Percentiles rank a stretch among this genome's conserved stretches.
Conservation (phyloP, 2,888 invertebrate species). For the Amphimallon solstitiale region DNA sequence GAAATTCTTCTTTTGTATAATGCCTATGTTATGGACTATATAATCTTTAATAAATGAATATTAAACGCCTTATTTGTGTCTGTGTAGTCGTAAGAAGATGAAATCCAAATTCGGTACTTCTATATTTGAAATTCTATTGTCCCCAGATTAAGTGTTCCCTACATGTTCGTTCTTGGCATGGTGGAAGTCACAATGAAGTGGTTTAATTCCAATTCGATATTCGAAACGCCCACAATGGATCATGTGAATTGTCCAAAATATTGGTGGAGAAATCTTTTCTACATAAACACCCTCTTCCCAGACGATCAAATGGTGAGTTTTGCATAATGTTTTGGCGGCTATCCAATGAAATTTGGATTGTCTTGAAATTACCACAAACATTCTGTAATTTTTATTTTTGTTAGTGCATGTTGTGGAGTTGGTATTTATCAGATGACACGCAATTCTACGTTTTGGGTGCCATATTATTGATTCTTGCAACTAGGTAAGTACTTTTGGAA, state of each 20-base stretch:
- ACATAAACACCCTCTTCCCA: slow-evolving; percentile 87
- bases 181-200: slow-evolving; percentile 89
- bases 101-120: too few species aligned
- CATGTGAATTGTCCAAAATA: slow-evolving; percentile 84
- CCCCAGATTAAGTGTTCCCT: slow-evolving; percentile 80
- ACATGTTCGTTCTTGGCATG: slow-evolving; percentile 83
- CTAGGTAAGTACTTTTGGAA: slow-evolving; percentile 62
- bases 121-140: slow-evolving; percentile 43
- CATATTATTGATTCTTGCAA: slow-evolving; percentile 81
- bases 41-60: too few species aligned
- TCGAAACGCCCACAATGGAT: slow-evolving; percentile 84
- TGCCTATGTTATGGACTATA: too few species aligned
- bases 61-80: too few species aligned
- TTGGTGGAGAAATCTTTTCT: slow-evolving; percentile 90
- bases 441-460: slow-evolving; percentile 88
- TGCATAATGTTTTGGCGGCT: too few species aligned
- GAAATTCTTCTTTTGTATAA: too few species aligned
- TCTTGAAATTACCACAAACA: too few species aligned
- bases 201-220: slow-evolving; percentile 82
- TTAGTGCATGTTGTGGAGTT: slow-evolving; percentile 92
- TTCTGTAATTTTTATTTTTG: too few species aligned
- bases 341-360: too few species aligned
- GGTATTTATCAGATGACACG: slow-evolving; percentile 89
- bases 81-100: too few species aligned
- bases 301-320: slow-evolving; percentile 84